A percentile compares a stretch with the other conserved stretches of the same genome.
Conservation (phyloP, 64 coral and sea anemone species). For the Orbicella faveolata region DNA sequence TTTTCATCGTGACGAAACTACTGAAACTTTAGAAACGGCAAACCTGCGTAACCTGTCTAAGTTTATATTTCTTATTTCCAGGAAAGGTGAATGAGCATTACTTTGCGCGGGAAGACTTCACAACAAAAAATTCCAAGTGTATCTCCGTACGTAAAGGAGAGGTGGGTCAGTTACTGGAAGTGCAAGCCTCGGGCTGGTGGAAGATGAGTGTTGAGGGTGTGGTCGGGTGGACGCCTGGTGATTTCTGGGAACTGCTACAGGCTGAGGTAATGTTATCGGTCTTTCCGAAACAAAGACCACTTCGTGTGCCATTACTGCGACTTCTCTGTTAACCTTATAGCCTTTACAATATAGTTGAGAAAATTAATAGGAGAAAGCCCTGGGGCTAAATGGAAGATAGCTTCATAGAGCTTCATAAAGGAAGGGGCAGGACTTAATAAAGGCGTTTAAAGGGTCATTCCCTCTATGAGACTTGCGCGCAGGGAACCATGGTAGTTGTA, state of each 20-base stretch:
- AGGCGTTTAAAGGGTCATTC: too few species aligned
- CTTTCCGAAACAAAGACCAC: neutral
- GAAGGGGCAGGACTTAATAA: too few species aligned
- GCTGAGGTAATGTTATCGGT: neutral
- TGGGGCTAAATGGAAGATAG: too few species aligned
- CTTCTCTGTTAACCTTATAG: neutral
- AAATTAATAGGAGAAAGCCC: too few species aligned
- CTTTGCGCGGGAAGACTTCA: conserved; percentile 31
- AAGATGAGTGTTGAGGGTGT: conserved; percentile 45
- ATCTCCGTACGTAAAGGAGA: conserved; percentile 51
- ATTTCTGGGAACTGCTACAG: conserved; percentile 41
- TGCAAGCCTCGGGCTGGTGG: conserved; percentile 31
- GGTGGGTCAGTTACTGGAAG: conserved; percentile 28
- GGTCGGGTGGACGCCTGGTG: conserved; percentile 43
- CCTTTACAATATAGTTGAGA: too few species aligned
- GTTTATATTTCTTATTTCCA: neutral
- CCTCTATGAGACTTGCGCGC: too few species aligned
- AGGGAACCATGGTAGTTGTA: too few species aligned
- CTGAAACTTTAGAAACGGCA: neutral
- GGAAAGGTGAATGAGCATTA: conserved; percentile 37
- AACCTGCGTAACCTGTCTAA: neutral
- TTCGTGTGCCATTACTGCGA: neutral
- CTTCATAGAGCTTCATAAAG: too few species aligned
- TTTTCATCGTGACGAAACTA: neutral
- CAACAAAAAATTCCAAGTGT: conserved; percentile 37